These are phyloP conservation scores for Bucorvus abyssinicus DNA, from an alignment of 2,797 vertebrate genomes.

Conservation along the genomic window DNA sequence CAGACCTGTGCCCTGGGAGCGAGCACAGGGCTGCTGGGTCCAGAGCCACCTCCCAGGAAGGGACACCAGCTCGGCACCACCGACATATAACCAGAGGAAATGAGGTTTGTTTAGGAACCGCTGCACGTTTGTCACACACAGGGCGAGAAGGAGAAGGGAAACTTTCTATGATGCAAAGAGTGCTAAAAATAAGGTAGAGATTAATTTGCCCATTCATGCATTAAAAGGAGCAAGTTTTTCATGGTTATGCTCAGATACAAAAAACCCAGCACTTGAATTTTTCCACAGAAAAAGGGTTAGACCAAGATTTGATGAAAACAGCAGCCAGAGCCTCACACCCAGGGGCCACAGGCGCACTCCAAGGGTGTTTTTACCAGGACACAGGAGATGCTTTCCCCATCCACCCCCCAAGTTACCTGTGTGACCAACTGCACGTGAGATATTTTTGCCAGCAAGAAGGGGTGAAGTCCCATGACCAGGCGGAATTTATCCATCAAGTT, in stretches of 20 bases:
- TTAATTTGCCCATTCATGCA: neutral
- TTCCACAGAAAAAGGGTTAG: neutral
- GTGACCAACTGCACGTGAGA: accelerated
- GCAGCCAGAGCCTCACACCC: neutral
- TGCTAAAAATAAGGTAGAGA: constrained; percentile 10
- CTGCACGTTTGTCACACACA: neutral
- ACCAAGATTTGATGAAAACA: neutral
- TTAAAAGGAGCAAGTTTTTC: neutral
- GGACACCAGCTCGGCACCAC: neutral
- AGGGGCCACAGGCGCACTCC: accelerated
- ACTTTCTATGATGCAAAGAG: neutral
- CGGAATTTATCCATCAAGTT: neutral
- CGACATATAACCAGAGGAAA: neutral
- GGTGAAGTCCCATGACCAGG: accelerated
- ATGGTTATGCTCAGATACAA: neutral
- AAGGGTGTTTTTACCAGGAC: too few species aligned
- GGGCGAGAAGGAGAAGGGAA: neutral
- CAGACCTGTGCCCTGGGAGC: neutral
- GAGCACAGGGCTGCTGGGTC: neutral
- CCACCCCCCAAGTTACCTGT: neutral
- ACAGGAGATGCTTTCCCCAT: neutral
- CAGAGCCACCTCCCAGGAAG: neutral
- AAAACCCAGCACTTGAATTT: neutral
- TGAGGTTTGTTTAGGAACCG: neutral
- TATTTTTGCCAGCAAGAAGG: neutral